These are phyloP conservation scores for Sebastolobus altivelis DNA, from an alignment of 2,797 vertebrate genomes.

Conservation along the genomic window DNA sequence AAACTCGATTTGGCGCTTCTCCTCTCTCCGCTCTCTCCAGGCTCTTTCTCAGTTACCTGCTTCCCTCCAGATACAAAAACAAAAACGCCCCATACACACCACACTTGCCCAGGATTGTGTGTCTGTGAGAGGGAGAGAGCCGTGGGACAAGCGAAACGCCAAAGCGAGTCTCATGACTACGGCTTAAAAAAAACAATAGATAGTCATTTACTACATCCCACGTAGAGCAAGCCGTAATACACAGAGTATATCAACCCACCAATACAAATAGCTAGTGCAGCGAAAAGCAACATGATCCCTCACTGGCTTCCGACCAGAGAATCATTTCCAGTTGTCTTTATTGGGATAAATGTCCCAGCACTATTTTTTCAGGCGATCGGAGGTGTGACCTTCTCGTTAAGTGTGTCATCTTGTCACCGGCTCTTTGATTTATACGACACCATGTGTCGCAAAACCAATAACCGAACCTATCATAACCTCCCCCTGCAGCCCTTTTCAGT, in stretches of 20 bases:
- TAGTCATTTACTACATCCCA: too few relatives aligned
- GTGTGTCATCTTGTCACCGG: conserved; percentile 21
- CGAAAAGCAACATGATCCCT: not conserved
- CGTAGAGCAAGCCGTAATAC: too few relatives aligned
- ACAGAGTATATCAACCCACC: not conserved
- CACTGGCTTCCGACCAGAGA: conserved; percentile 8
- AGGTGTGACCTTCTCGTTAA: conserved; percentile 21
- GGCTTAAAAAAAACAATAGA: too few relatives aligned
- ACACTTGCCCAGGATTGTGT: too few relatives aligned
- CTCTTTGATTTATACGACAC: conserved; percentile 53
- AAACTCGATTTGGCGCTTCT: too few relatives aligned
- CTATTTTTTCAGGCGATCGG: not conserved
- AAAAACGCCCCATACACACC: too few relatives aligned
- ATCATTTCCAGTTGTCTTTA: conserved; percentile 9
- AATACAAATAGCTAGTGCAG: not conserved
- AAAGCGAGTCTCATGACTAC: too few relatives aligned
- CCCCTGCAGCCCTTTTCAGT: conserved; percentile 22
- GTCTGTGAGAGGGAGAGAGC: too few relatives aligned
- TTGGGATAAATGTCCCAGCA: not conserved
- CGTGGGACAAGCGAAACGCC: too few relatives aligned
- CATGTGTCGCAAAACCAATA: conserved; percentile 47
- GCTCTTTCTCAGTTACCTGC: too few relatives aligned
- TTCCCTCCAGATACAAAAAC: too few relatives aligned
- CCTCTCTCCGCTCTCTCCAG: too few relatives aligned
- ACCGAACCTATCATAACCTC: conserved; percentile 26